phyloP scores from a whole-genome alignment of 2,113 vertebrate genomes.

The Zootoca vivipara region DNA sequence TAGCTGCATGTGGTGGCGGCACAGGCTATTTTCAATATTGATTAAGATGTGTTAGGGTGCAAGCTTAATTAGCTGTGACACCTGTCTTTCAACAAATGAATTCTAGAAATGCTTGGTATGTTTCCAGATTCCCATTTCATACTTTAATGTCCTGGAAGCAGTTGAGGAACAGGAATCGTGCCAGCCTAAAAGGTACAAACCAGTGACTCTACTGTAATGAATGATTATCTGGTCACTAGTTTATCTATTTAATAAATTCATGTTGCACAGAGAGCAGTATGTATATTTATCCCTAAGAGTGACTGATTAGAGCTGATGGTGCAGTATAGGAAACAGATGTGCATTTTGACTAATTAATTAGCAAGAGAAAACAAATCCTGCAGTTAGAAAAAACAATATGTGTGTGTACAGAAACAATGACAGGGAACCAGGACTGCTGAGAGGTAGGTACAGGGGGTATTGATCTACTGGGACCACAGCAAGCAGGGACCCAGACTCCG shows the following conservation, averaged over 20 bases:
- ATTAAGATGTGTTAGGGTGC: background rate
- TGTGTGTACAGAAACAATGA: background rate
- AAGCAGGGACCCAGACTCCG: too few species aligned
- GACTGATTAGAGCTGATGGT: background rate
- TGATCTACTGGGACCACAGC: too few species aligned
- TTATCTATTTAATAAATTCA: slow-evolving; percentile 1
- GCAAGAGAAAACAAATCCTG: background rate
- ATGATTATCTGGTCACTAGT: background rate
- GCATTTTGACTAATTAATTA: background rate
- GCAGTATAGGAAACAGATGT: background rate
- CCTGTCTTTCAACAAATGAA: background rate
- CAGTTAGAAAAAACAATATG: background rate
- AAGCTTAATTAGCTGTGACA: background rate
- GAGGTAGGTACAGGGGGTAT: too few species aligned
- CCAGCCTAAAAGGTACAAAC: background rate
- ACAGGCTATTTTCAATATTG: background rate
- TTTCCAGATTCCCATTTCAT: slow-evolving; percentile 1
- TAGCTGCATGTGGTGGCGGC: background rate
- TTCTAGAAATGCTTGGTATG: background rate
- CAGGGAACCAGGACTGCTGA: background rate
- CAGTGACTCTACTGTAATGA: background rate
- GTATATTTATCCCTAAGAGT: background rate
- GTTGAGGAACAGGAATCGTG: background rate
- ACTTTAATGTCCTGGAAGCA: background rate
- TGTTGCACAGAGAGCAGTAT: background rate